These are phyloP conservation scores for Cyaniris semiargus DNA, from an alignment of 2,888 invertebrate genomes.

Conservation along the genomic window DNA sequence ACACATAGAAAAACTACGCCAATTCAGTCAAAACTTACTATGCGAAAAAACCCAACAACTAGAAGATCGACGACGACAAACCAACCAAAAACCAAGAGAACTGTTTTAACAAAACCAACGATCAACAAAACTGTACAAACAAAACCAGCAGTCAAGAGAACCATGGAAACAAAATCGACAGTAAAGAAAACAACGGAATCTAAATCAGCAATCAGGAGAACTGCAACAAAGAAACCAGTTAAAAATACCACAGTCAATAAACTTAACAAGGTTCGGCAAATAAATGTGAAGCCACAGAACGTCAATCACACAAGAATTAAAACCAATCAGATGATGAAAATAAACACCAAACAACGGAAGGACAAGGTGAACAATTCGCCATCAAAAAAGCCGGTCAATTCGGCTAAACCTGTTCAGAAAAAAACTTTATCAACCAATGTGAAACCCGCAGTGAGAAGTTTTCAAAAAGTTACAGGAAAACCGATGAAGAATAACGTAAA, in stretches of 20 bases:
- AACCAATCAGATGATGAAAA: neutral
- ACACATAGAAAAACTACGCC: neutral
- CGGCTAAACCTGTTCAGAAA: slow-evolving; percentile 33
- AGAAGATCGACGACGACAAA: slow-evolving; percentile 27
- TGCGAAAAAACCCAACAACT: slow-evolving; percentile 10
- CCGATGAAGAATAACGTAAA: slow-evolving; percentile 33
- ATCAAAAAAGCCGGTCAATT: neutral
- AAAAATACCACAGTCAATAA: neutral
- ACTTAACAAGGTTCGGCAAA: neutral
- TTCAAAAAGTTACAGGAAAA: slow-evolving; percentile 44
- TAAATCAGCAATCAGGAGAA: neutral
- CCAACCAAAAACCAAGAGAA: slow-evolving; percentile 27
- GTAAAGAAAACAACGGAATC: slow-evolving; percentile 5
- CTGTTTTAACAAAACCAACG: slow-evolving; percentile 16
- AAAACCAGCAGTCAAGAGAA: neutral
- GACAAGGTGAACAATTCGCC: neutral
- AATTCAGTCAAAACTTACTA: neutral
- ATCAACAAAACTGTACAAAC: neutral
- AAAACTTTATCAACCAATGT: slow-evolving; percentile 35
- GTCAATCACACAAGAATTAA: neutral
- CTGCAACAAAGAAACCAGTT: neutral
- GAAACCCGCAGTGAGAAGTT: slow-evolving; percentile 38
- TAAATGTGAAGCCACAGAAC: neutral
- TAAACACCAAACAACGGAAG: neutral
- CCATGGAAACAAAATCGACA: slow-evolving; percentile 18